These are phyloP conservation scores for Apotomis capreana DNA, from an alignment of 2,888 invertebrate genomes.

Conservation along the genomic window DNA sequence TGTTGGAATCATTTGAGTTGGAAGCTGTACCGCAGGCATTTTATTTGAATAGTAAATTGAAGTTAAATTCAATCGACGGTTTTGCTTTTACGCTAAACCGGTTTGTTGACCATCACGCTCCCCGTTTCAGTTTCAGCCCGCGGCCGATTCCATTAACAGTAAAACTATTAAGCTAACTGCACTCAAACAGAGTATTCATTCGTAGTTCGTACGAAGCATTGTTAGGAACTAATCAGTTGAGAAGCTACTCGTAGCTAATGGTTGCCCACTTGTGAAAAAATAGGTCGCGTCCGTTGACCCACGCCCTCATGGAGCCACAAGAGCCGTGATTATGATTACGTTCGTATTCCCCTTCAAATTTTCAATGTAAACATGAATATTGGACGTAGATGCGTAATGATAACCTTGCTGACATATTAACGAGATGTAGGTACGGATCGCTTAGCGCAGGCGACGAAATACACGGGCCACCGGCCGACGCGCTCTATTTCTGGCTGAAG, in stretches of 20 bases:
- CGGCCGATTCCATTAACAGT: constrained; percentile 17
- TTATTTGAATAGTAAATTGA: constrained; percentile 27
- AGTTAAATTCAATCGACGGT: constrained; percentile 9
- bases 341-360: constrained; percentile 35
- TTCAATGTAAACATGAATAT: constrained; percentile 58
- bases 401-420: constrained; percentile 78
- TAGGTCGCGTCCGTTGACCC: constrained; percentile 74
- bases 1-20: not conserved
- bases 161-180: constrained; percentile 20
- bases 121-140: constrained; percentile 6
- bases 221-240: constrained; percentile 68
- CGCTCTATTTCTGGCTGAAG: constrained; percentile 73
- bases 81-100: constrained; percentile 22
- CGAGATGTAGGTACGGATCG: constrained; percentile 72
- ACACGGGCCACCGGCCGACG: constrained; percentile 70
- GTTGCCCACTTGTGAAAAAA: constrained; percentile 66
- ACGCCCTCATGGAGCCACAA: constrained; percentile 51
- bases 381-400: constrained; percentile 65
- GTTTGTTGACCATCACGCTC: constrained; percentile 20
- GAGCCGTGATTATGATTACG: constrained; percentile 30
- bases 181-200: constrained; percentile 28
- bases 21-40: not conserved
- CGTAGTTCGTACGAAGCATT: constrained; percentile 52
- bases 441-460: constrained; percentile 72
- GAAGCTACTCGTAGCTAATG: constrained; percentile 59